Base-by-base conservation (phyloP, 2,797 vertebrate genomes). In the Poeciliopsis paucimaculata region DNA sequence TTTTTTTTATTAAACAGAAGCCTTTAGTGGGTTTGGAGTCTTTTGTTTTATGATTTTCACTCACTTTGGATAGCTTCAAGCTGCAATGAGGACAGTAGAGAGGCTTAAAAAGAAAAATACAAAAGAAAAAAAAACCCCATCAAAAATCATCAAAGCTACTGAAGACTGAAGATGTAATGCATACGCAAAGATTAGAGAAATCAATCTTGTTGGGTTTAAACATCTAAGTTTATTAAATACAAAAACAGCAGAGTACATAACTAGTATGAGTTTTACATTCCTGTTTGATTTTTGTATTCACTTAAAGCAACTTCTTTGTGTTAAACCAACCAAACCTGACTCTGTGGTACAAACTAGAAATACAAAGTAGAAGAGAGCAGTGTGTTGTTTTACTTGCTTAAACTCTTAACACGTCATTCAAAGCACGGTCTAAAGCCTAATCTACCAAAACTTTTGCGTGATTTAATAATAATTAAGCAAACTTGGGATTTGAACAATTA, bases 1-100 rank as follows among this genome's bases (percentile, higher is more conserved):
- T 81, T 90, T 84, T 86, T 41, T 41, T 41, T 1, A 90, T 88
- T 83, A 86, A 90, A 86, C 86, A 81, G 75, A 77, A 78, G 74
- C 73, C 51, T 80, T 84, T 84, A 82, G 57, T 36, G 78, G 78
- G 71, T 84, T 85, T 57, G 16, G 45, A 77, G 77, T 68, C 45
- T 23, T 79, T 77, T 45, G 70, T 82, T 78, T 84, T 79, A 49
- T 75, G 80, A 75, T 83, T 45, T 82, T 78, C 70, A 77, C 75
- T 87, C 39, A 31, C 66, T 83, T 57, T 75, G 74, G 71, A 51
- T 83, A 49, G 81, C 73, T 80, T 78, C 6, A 83, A 77, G 82
- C 77, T 60, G 73, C 79, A 74, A 85, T 64, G 81, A 81, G 51
- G 31, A 46, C 72, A 82, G 73, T 45, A 77, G 23, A 45, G 79